Conservation (phyloP, 2,797 vertebrate genomes). For the Coregonus suidteri region DNA sequence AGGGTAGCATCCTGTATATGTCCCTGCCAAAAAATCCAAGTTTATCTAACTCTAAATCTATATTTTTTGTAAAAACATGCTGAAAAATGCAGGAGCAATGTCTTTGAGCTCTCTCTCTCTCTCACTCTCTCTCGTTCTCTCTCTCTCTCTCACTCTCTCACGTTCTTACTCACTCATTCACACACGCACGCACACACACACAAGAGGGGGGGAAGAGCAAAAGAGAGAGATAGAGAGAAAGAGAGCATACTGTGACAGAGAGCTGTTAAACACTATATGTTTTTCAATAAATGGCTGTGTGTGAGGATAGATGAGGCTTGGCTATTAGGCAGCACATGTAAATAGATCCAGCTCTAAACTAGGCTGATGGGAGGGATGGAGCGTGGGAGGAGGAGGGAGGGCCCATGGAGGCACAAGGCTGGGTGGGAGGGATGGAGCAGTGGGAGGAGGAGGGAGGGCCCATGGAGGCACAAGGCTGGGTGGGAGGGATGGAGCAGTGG, state of each 20-base stretch:
- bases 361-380: conserved; percentile 50
- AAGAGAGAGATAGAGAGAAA: too few species aligned
- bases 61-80: too few species aligned
- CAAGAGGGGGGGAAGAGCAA: too few species aligned
- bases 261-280: conserved; percentile 43
- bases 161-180: too few species aligned
- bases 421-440: conserved; percentile 40
- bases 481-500: conserved; percentile 47
- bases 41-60: too few species aligned
- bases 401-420: too few species aligned
- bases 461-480: conserved; percentile 38
- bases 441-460: conserved; percentile 40
- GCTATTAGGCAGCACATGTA: conserved; percentile 59
- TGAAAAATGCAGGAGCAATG: too few species aligned
- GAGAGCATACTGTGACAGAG: conserved; percentile 7
- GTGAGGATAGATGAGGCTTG: conserved; percentile 55
- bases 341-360: conserved; percentile 56
- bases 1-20: too few species aligned
- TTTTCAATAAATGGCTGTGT: conserved; percentile 61
- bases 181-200: not conserved
- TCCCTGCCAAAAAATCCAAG: too few species aligned
- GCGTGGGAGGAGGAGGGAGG: conserved; percentile 36
- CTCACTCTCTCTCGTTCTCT: conserved; percentile 25
- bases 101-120: not conserved
- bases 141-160: too few species aligned